A percentile compares a stretch with the other conserved stretches of the same genome.
phyloP scores from a whole-genome alignment of 2,797 vertebrate species.

The Karalla daura region DNA sequence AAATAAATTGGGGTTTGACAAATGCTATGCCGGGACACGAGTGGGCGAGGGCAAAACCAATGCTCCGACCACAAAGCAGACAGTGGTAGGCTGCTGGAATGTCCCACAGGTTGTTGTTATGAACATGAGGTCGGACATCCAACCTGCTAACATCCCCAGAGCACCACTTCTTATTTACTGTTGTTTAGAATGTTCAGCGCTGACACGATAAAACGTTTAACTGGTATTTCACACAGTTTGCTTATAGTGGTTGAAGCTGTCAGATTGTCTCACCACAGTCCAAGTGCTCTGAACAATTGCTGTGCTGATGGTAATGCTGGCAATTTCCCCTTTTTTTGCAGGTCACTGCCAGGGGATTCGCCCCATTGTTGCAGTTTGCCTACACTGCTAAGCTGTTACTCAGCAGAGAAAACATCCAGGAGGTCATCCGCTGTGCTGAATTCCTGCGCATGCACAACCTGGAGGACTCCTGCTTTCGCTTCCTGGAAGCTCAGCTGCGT shows the following conservation, averaged over 20 bases:
- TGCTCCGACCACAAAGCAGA: conserved; percentile 36
- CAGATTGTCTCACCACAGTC: conserved; percentile 80
- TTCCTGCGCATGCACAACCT: conserved; percentile 99
- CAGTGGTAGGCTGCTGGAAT: conserved; percentile 55
- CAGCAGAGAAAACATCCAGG: conserved; percentile 99
- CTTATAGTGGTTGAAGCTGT: conserved; percentile 81
- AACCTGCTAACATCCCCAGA: conserved; percentile 31
- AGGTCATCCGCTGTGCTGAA: conserved; percentile 98
- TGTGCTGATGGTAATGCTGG: conserved; percentile 86
- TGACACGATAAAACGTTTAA: conserved; percentile 80
- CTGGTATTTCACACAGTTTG: conserved; percentile 80
- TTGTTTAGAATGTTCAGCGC: conserved; percentile 62
- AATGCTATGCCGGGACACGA: conserved; percentile 14
- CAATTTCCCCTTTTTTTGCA: conserved; percentile 90
- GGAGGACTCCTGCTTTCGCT: conserved; percentile 99
- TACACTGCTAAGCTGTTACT: conserved; percentile 99
- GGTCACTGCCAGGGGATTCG: conserved; percentile 99
- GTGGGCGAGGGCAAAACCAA: conserved; percentile 21
- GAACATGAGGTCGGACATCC: conserved; percentile 40
- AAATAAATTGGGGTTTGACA: conserved; percentile 11
- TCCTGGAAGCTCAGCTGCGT: conserved; percentile 96
- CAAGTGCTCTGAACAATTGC: conserved; percentile 81
- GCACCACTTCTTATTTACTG: conserved; percentile 59
- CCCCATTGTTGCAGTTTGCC: conserved; percentile 99
- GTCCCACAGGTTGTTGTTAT: conserved; percentile 58